Evolutionary conservation across 2,797 vertebrate species (phyloP), one percentile per base, ranked within the genome.

Genomic region (Neoniphon sammara): DNA sequence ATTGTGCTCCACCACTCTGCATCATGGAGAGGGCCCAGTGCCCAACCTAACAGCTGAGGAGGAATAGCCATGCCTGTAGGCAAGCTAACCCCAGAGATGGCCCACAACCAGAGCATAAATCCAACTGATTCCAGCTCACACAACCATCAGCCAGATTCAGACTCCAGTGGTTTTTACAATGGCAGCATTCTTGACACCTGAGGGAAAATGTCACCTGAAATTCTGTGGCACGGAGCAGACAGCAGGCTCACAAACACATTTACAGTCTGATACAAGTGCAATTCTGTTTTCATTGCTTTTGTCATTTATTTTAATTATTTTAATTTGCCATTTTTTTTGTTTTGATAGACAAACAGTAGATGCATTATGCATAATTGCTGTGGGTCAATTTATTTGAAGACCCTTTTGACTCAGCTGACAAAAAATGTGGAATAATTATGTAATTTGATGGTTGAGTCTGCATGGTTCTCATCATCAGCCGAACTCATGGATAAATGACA

Each of bases 11-110:
- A 81, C 81, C 73, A 83, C 84, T 90, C 76, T 76, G 76, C 83
- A 82, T 84, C 74, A 76, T 80, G 77, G 83, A 84, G 68, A 84
- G 75, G 87, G 88, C 83, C 79, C 57, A 31, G 70, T 84, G 87
- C 88, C 89, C 78, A 82, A 34, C 76, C 66, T 75, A 82, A 82
- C 86, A 90, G 89, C 77, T 81, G 85, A 87, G 84, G 78, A 89
- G 80, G 75, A 80, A 88, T 76, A 69, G 81, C 75, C 56, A 68
- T 82, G 84, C 77, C 77, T 81, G 75, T 75, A 72, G 83, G 85
- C 85, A 80, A 81, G 66, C 77, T 70, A 83, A 75, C 71, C 84
- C 76, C 77, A 85, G 86, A 87, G 85, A 80, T 79, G 79, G 69
- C 66, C 76, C 67, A 77, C 69, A 82, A 77, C 80, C 15, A 46